These are phyloP conservation scores for Spodoptera exigua DNA, from an alignment of 2,888 invertebrate genomes.

Conservation along the genomic window DNA sequence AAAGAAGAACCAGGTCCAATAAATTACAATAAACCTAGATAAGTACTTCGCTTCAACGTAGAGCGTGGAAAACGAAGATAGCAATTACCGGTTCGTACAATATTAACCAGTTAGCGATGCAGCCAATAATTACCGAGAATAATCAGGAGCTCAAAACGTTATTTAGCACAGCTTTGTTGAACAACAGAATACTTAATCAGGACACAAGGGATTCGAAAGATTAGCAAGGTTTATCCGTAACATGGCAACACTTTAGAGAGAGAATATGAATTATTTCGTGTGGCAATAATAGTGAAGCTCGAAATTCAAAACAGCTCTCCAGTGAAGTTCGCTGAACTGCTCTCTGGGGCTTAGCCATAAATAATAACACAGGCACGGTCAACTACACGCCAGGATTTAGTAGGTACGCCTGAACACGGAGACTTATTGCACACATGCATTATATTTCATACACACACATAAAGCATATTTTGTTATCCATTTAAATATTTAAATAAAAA, in stretches of 20 bases:
- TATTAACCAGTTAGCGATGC: constrained; percentile 20
- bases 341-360: too few relatives aligned
- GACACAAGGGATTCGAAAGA: constrained; percentile 36
- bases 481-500: too few relatives aligned
- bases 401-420: too few relatives aligned
- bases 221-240: constrained; percentile 18
- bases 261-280: constrained; percentile 20
- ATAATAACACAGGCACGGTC: too few relatives aligned
- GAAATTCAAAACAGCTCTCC: too few relatives aligned
- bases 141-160: constrained; percentile 12
- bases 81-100: constrained; percentile 22
- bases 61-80: constrained; percentile 3
- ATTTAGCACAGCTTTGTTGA: constrained; percentile 21
- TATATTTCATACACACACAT: too few relatives aligned
- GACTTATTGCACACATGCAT: too few relatives aligned
- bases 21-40: background rate
- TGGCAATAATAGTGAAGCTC: constrained; percentile 10
- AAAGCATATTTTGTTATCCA: too few relatives aligned
- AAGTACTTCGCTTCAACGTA: constrained; percentile 8
- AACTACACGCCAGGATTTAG: too few relatives aligned
- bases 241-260: constrained; percentile 15
- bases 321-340: too few relatives aligned
- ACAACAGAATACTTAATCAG: constrained; percentile 41
- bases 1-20: too few relatives aligned
- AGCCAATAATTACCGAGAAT: constrained; percentile 13